Percentiles rank a stretch among this genome's conserved stretches.
Conservation (phyloP, 2,113 vertebrate species). For the Phoenicopterus ruber region DNA sequence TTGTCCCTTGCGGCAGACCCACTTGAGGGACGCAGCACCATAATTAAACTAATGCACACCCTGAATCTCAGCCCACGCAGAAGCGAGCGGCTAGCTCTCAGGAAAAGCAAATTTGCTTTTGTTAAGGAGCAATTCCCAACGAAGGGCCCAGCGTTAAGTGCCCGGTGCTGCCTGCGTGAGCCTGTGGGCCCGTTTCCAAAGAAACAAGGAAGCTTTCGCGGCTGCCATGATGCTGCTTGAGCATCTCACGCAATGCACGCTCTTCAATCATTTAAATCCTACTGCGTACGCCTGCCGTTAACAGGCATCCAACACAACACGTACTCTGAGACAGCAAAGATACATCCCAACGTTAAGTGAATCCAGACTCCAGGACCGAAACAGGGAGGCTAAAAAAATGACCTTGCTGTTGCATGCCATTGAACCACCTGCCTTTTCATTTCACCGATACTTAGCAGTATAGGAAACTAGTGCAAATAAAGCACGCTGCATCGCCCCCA, state of each 20-base stretch:
- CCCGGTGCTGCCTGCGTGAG: neutral
- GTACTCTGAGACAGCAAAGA: neutral
- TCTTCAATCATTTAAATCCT: neutral
- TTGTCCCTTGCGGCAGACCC: neutral
- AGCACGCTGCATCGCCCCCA: fast-evolving
- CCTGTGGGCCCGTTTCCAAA: neutral
- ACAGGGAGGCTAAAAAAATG: neutral
- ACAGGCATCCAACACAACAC: neutral
- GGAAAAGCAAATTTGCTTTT: neutral
- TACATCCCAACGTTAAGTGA: neutral
- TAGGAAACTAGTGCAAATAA: neutral
- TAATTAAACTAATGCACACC: fast-evolving
- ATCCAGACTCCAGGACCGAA: neutral
- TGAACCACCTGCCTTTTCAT: neutral
- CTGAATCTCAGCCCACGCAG: fast-evolving
- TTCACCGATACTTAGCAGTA: fast-evolving
- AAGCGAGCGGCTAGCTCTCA: neutral
- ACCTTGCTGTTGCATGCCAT: neutral
- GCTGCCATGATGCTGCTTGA: fast-evolving
- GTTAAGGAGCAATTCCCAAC: neutral
- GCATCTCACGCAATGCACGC: fast-evolving
- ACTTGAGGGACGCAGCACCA: neutral
- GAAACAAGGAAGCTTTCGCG: neutral
- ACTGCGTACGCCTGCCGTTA: fast-evolving
- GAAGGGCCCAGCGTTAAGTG: fast-evolving